phyloP scores from a whole-genome alignment of 2,113 vertebrate species.

The Tamias sibiricus region DNA sequence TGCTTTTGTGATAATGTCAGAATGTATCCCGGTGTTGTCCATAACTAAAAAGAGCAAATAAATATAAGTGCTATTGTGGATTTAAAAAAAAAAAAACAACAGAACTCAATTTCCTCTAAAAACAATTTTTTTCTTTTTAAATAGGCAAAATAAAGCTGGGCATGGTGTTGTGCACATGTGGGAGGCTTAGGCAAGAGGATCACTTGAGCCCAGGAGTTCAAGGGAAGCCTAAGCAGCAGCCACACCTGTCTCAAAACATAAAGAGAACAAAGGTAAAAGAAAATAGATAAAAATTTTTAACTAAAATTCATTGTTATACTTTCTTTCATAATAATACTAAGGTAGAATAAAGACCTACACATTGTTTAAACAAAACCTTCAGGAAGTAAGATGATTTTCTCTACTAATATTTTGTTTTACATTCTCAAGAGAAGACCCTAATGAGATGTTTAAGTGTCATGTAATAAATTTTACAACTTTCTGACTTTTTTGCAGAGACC shows the following conservation, averaged over 20 bases:
- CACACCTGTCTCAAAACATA: not conserved
- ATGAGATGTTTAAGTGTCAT: not conserved
- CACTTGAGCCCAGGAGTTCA: not conserved
- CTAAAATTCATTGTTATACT: not conserved
- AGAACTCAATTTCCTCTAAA: not conserved
- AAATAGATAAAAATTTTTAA: not conserved
- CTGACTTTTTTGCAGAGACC: not conserved
- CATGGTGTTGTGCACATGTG: not conserved
- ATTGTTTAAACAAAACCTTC: constrained; percentile 42
- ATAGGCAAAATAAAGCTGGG: not conserved
- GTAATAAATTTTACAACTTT: not conserved
- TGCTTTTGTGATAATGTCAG: too few relatives aligned
- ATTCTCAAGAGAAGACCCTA: constrained; percentile 16
- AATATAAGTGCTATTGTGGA: too few relatives aligned
- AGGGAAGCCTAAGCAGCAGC: not conserved
- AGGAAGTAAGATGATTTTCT: not conserved
- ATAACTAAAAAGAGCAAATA: too few relatives aligned
- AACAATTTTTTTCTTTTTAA: constrained; percentile 40
- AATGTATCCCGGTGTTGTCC: too few relatives aligned
- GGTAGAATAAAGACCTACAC: not conserved
- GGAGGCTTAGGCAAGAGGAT: not conserved
- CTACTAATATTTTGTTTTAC: constrained; percentile 36
- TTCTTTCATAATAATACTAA: constrained; percentile 15
- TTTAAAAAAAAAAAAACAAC: not conserved
- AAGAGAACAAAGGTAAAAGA: not conserved